phyloP scores from a whole-genome alignment of 2,888 invertebrate genomes.

The Philereme vetulata region DNA sequence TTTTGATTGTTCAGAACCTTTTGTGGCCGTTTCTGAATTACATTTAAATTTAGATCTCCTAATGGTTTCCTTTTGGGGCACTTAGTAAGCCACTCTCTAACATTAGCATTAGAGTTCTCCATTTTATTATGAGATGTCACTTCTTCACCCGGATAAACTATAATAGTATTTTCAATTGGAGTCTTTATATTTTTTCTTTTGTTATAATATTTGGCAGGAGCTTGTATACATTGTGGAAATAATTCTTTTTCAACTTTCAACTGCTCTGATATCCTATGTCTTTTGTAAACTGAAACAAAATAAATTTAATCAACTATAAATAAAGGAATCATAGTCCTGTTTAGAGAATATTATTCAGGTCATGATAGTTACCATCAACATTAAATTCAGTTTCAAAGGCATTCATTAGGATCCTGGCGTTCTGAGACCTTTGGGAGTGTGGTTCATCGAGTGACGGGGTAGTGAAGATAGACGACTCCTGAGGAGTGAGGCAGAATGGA shows the following conservation, averaged over 20 bases:
- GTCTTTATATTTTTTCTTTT: conserved; percentile 60
- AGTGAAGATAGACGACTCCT: conserved; percentile 17
- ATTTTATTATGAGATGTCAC: conserved; percentile 50
- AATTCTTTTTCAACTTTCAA: conserved; percentile 67
- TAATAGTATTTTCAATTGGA: conserved; percentile 44
- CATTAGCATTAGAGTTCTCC: conserved; percentile 59
- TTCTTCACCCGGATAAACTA: conserved; percentile 58
- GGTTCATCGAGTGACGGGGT: conserved; percentile 48
- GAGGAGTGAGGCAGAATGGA: conserved; percentile 54
- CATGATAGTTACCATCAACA: conserved; percentile 57
- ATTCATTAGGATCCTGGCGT: conserved; percentile 53
- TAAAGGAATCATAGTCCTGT: too few species aligned
- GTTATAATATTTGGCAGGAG: conserved; percentile 67
- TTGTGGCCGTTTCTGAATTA: conserved; percentile 19
- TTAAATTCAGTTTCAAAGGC: conserved; percentile 60
- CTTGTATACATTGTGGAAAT: conserved; percentile 77
- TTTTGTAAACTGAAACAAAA: conserved; percentile 59
- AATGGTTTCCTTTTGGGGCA: conserved; percentile 62
- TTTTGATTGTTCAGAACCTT: conserved; percentile 30
- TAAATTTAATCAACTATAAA: neutral
- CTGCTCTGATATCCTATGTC: conserved; percentile 61
- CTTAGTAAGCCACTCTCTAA: conserved; percentile 66
- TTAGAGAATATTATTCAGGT: too few species aligned
- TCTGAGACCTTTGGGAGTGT: conserved; percentile 50
- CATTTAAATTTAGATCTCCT: conserved; percentile 55